phyloP scores from a whole-genome alignment of 2,888 invertebrate species.

The Dicroscelio sp. region DNA sequence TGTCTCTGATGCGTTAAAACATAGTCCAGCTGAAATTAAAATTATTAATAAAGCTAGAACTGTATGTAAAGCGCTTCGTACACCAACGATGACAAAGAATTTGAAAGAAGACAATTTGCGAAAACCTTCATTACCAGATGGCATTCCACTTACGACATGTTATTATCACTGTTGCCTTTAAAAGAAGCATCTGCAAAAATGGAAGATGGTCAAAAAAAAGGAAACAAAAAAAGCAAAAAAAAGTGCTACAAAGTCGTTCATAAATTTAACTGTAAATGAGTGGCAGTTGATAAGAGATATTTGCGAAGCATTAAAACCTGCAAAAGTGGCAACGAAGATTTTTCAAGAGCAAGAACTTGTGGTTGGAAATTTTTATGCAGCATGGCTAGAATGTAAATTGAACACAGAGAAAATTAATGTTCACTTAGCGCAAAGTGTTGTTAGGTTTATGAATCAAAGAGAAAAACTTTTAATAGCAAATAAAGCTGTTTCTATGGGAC shows the following conservation, averaged over 20 bases:
- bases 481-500: not conserved
- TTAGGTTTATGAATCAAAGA: not conserved
- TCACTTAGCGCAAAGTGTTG: not conserved
- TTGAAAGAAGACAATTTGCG: too few relatives aligned
- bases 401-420: not conserved
- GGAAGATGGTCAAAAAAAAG: too few relatives aligned
- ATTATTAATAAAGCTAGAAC: too few relatives aligned
- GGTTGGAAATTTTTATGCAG: not conserved
- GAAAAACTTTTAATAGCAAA: not conserved
- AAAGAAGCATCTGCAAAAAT: too few relatives aligned
- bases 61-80: too few relatives aligned
- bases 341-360: not conserved
- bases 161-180: too few relatives aligned
- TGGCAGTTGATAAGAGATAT: not conserved
- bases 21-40: too few relatives aligned
- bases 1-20: too few relatives aligned
- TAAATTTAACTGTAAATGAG: not conserved
- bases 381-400: not conserved
- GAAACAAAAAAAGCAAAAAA: not conserved
- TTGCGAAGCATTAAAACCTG: not conserved
- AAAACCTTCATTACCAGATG: too few relatives aligned
- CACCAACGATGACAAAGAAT: too few relatives aligned
- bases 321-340: conserved; percentile 17
- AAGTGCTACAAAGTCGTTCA: too few relatives aligned
- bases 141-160: too few relatives aligned